Conservation (phyloP, 2,113 vertebrate species). For the Argyrosomus japonicus region DNA sequence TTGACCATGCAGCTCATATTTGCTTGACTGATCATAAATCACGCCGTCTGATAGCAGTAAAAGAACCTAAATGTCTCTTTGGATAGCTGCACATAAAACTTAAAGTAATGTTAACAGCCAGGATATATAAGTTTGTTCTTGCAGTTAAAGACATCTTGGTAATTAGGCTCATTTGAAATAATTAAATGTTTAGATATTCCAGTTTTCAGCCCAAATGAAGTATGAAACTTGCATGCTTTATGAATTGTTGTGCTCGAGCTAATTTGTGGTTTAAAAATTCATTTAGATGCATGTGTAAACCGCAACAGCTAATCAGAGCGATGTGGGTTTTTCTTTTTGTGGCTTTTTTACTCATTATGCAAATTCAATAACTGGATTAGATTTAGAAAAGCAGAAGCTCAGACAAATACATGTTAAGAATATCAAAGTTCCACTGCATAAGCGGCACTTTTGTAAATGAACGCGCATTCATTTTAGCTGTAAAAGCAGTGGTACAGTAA, state of each 20-base stretch:
- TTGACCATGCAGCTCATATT: conserved; percentile 41
- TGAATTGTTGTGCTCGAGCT: conserved; percentile 4
- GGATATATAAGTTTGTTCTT: neutral
- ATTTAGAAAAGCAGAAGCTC: conserved; percentile 11
- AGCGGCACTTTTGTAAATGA: neutral
- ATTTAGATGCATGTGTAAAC: conserved; percentile 37
- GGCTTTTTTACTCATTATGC: conserved; percentile 32
- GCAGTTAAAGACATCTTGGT: neutral
- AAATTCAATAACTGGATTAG: conserved; percentile 50
- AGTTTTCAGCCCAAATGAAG: conserved; percentile 36
- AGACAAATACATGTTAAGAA: neutral
- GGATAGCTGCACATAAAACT: conserved; percentile 14
- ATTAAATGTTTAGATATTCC: conserved; percentile 12
- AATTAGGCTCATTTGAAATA: conserved; percentile 9
- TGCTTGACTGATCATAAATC: conserved; percentile 33
- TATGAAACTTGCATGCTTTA: conserved; percentile 6
- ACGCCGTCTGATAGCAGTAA: conserved; percentile 4
- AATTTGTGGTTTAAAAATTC: conserved; percentile 39
- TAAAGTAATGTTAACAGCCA: neutral
- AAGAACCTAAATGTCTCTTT: conserved; percentile 19
- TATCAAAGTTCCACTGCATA: neutral
- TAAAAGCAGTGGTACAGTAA: neutral
- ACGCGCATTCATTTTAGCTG: neutral
- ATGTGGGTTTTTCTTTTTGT: conserved; percentile 17
- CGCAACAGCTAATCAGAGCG: conserved; percentile 29